Evolutionary conservation across 30 jellyfish, hydroid and myxozoan species (phyloP), one percentile per base, ranked within the genome.

Genomic region (Sanderia malayensis): DNA sequence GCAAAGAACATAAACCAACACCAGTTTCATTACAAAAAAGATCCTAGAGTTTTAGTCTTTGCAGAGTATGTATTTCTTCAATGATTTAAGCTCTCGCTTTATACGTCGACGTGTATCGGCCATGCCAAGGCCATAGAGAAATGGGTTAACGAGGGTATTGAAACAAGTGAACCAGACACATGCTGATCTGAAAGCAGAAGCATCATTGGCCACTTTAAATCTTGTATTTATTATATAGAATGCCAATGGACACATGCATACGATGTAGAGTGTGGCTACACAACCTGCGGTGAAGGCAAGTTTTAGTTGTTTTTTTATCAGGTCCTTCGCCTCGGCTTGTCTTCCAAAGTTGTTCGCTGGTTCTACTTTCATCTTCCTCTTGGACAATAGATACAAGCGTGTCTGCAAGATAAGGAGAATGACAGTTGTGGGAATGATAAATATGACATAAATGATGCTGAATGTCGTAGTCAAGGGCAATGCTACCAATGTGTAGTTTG

Each of bases 221-320:
- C n/a, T n/a, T n/a, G n/a, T n/a, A n/a, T n/a, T n/a, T n/a, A n/a
- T n/a, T n/a, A n/a, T 49, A 24, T 49, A 49, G 27, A 49, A 49
- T 9, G 64, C 64, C 27, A 49, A 49, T 2, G 64, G 64, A 49
- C 64, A 49, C 64, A 49, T 49, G 24, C 64, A 49, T 49, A 18
- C 64, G 4, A 49, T 18, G 24, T 49, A 49, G 4, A 49, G 18
- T 49, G 18, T 3, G 7, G 18, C 64, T 4, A 49, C 27, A 4
- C 25, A 11, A 49, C 64, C 18, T 49, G 64, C 64, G 8, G 27
- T 18, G 4, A 49, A 4, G 18, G 25, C 18, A 2, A 19, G 2
- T 24, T 49, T 49, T 2, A 49, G 27, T 49, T 19, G 64, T 2
- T 7, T 8, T 49, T 2, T 49, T 19, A 11, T 8, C 11, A 49